Conservation (phyloP, 2,113 vertebrate genomes). For the Cynoglossus semilaevis region DNA sequence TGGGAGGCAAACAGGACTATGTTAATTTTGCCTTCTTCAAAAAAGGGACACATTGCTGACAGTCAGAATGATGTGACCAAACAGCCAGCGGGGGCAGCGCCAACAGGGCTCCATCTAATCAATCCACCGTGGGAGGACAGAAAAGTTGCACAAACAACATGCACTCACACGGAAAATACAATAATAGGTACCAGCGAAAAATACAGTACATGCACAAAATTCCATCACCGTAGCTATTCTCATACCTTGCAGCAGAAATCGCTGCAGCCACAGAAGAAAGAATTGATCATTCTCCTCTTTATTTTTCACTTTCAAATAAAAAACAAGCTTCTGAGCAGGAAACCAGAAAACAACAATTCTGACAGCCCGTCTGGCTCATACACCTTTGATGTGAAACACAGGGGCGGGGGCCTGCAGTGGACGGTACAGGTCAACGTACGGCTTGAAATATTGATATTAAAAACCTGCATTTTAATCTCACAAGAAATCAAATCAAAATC, state of each 20-base stretch:
- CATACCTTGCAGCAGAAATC: conserved; percentile 52
- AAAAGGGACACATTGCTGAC: conserved; percentile 37
- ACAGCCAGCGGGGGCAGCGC: conserved; percentile 39
- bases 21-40: conserved; percentile 56
- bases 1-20: conserved; percentile 44
- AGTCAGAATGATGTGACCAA: conserved; percentile 51
- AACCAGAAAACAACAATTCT: conserved; percentile 20
- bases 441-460: no score
- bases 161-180: conserved; percentile 10
- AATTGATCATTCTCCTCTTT: conserved; percentile 55
- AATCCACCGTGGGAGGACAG: conserved; percentile 51
- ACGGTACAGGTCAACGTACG: no score
- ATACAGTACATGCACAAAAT: conserved; percentile 10
- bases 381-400: conserved; percentile 44
- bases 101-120: conserved; percentile 55
- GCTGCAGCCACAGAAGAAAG: conserved; percentile 43
- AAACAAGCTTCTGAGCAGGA: conserved; percentile 23
- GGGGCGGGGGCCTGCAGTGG: conserved; percentile 1
- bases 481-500: no score
- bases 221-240: conserved; percentile 19
- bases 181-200: conserved; percentile 7
- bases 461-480: no score
- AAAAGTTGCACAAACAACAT: conserved; percentile 30
- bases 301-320: conserved; percentile 25
- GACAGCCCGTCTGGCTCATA: conserved; percentile 39